These are phyloP conservation scores for Furcula furcula DNA, from an alignment of 2,888 invertebrate genomes.

Conservation along the genomic window DNA sequence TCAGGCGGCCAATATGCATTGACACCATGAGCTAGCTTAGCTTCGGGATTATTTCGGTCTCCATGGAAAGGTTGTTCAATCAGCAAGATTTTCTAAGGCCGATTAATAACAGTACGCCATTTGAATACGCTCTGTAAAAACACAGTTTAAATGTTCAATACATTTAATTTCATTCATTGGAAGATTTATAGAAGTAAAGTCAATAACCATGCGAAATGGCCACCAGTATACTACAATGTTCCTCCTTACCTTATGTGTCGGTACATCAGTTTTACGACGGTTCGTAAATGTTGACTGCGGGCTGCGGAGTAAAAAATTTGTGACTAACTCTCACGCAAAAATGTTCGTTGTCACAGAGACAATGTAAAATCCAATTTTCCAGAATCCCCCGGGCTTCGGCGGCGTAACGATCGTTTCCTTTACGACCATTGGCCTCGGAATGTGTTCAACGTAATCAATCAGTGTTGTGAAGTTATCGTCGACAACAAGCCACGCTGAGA, in stretches of 20 bases:
- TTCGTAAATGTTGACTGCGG: conserved; percentile 48
- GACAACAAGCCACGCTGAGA: conserved; percentile 23
- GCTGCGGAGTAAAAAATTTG: conserved; percentile 47
- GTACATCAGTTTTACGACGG: conserved; percentile 49
- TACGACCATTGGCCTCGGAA: conserved; percentile 36
- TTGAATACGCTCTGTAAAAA: too few species aligned
- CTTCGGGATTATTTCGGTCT: too few species aligned
- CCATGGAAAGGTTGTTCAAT: too few species aligned
- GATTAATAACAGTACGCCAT: too few species aligned
- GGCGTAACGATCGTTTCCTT: conserved; percentile 39
- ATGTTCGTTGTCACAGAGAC: conserved; percentile 39
- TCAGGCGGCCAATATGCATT: conserved; percentile 45
- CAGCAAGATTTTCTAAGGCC: too few species aligned
- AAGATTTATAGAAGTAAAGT: too few species aligned
- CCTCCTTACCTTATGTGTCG: conserved; percentile 30
- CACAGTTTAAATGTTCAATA: too few species aligned
- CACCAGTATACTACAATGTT: too few species aligned
- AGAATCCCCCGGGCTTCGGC: conserved; percentile 29
- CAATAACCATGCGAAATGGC: too few species aligned
- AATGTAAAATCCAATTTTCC: conserved; percentile 60
- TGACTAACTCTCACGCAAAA: conserved; percentile 38
- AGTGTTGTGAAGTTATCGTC: conserved; percentile 31
- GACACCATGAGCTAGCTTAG: too few species aligned
- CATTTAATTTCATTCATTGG: too few species aligned
- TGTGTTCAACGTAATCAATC: conserved; percentile 46